Conservation (phyloP, 2,797 vertebrate genomes). For the Antrozous pallidus region DNA sequence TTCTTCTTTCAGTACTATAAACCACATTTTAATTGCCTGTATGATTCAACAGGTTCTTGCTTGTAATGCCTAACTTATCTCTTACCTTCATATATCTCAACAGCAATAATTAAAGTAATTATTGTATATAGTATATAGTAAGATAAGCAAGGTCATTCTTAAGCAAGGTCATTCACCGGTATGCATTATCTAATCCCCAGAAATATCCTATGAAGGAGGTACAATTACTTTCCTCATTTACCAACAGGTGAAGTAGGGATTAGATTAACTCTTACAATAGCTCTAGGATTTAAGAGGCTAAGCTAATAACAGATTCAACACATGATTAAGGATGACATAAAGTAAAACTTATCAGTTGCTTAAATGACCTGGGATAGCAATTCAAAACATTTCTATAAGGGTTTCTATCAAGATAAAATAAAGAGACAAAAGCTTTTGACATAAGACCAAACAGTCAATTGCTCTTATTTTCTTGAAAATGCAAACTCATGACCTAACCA, state of each 20-base stretch:
- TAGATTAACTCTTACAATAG: background rate
- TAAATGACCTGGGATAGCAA: background rate
- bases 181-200: background rate
- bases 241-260: background rate
- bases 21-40: background rate
- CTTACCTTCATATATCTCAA: background rate
- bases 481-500: background rate
- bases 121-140: too few species aligned
- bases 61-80: background rate
- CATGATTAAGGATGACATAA: background rate
- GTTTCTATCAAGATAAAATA: constrained; percentile 6
- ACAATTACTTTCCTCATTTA: background rate
- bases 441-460: background rate
- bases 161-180: background rate
- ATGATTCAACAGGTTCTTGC: background rate
- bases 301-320: background rate
- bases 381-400: background rate
- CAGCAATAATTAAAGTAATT: background rate
- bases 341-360: background rate
- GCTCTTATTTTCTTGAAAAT: background rate
- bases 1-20: background rate
- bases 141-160: too few species aligned
- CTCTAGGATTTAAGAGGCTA: background rate
- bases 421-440: background rate
- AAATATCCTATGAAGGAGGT: background rate